Evolutionary conservation across 2,797 vertebrate species (phyloP).

Genomic region (Spatula versicolor): DNA sequence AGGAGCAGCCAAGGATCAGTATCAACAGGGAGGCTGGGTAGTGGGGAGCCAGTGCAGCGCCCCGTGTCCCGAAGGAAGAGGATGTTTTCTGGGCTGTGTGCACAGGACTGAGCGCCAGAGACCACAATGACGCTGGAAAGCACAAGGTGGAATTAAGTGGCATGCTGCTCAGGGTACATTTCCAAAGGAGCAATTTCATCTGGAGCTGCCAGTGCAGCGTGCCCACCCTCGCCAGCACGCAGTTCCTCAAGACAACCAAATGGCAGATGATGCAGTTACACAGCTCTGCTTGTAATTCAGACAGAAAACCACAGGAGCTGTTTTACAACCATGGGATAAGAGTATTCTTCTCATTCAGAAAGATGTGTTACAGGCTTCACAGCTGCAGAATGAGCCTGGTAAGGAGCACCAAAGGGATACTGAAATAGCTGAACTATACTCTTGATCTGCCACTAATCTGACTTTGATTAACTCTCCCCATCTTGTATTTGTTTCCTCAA

Average conservation of each 20-base stretch:
- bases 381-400: background rate
- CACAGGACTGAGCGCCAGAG: accelerated
- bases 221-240: background rate
- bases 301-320: background rate
- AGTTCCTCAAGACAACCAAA: background rate
- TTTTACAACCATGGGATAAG: background rate
- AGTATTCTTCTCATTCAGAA: background rate
- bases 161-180: accelerated
- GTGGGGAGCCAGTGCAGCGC: background rate
- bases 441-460: background rate
- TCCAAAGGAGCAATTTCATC: background rate
- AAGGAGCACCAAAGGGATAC: background rate
- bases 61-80: background rate
- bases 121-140: background rate
- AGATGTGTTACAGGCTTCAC: background rate
- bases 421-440: background rate
- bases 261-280: background rate
- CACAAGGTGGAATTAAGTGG: background rate
- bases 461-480: background rate
- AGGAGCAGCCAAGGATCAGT: background rate
- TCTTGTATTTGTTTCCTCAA: background rate
- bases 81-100: accelerated
- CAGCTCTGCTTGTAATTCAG: background rate
- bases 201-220: background rate
- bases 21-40: accelerated